phyloP scores from a whole-genome alignment of 2,888 invertebrate species.

The Parasteatoda lunata region DNA sequence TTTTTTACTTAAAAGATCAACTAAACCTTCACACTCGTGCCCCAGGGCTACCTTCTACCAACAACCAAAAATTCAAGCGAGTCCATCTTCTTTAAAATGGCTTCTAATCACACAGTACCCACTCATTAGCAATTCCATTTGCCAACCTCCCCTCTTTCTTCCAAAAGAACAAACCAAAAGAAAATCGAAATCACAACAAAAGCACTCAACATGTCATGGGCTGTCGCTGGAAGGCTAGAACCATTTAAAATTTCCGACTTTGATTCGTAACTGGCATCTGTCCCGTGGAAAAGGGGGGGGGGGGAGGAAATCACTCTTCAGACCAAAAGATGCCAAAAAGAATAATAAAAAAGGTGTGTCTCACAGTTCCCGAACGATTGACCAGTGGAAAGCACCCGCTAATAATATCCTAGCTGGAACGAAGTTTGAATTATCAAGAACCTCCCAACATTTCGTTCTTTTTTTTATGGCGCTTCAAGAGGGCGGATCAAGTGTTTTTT shows the following conservation, averaged over 20 bases:
- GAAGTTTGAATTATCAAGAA: slow-evolving; percentile 41
- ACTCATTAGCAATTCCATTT: slow-evolving; percentile 43
- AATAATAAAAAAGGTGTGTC: slow-evolving; percentile 53
- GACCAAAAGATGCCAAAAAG: background rate
- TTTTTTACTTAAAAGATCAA: no score
- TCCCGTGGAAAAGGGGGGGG: slow-evolving; percentile 8
- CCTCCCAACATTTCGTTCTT: slow-evolving; percentile 24
- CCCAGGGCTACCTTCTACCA: background rate
- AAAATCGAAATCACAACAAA: slow-evolving; percentile 33
- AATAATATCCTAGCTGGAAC: slow-evolving; percentile 49
- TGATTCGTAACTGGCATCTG: slow-evolving; percentile 33
- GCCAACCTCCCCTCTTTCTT: background rate
- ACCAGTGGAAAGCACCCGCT: slow-evolving; percentile 9
- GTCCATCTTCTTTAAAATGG: slow-evolving; percentile 20
- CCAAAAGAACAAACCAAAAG: background rate
- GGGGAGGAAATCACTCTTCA: slow-evolving; percentile 2
- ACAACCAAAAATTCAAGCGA: background rate
- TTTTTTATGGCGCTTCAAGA: slow-evolving; percentile 19
- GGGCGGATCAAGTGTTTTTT: slow-evolving; percentile 28
- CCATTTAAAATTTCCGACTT: slow-evolving; percentile 38
- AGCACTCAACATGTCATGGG: slow-evolving; percentile 36
- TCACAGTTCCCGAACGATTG: background rate
- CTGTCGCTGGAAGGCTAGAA: slow-evolving; percentile 36
- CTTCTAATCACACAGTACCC: slow-evolving; percentile 52
- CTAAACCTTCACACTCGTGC: background rate